phyloP scores from a whole-genome alignment of 2,888 invertebrate genomes.

The Campopleginae sp. region DNA sequence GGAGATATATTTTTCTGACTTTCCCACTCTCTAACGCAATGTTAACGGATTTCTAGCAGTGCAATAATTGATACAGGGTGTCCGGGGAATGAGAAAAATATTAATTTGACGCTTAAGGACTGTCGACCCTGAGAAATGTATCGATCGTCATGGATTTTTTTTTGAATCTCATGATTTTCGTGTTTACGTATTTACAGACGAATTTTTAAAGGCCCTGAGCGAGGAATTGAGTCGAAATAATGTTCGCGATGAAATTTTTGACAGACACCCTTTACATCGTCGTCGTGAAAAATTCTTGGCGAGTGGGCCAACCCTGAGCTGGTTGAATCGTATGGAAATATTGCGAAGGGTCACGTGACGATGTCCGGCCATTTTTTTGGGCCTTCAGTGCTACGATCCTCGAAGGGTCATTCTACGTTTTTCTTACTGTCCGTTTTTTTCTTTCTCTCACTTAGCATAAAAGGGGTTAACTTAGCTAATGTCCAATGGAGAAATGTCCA shows the following conservation, averaged over 20 bases:
- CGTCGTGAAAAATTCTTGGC: constrained; percentile 2
- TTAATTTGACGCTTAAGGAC: not conserved
- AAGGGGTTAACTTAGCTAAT: constrained; percentile 65
- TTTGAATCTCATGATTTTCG: not conserved
- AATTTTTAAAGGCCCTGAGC: not conserved
- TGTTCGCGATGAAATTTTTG: not conserved
- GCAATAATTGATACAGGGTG: constrained; percentile 31
- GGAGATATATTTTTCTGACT: not conserved
- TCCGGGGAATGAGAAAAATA: not conserved
- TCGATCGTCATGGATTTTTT: not conserved
- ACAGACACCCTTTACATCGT: constrained; percentile 16
- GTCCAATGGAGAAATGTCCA: constrained; percentile 65
- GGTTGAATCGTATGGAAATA: constrained; percentile 51
- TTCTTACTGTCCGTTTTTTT: constrained; percentile 54
- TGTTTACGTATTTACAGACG: not conserved
- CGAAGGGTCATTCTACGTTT: constrained; percentile 68
- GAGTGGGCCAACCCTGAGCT: constrained; percentile 64
- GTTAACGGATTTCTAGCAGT: not conserved
- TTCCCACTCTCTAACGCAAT: not conserved
- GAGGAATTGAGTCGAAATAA: not conserved
- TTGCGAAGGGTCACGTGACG: constrained; percentile 76
- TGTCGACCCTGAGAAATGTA: not conserved
- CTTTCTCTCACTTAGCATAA: constrained; percentile 65
- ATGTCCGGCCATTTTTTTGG: constrained; percentile 77
- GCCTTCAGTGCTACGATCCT: constrained; percentile 61